Evolutionary conservation across 2,888 invertebrate genomes (phyloP), one percentile per base, ranked within the genome.

Genomic region (Dasypogon diadema): DNA sequence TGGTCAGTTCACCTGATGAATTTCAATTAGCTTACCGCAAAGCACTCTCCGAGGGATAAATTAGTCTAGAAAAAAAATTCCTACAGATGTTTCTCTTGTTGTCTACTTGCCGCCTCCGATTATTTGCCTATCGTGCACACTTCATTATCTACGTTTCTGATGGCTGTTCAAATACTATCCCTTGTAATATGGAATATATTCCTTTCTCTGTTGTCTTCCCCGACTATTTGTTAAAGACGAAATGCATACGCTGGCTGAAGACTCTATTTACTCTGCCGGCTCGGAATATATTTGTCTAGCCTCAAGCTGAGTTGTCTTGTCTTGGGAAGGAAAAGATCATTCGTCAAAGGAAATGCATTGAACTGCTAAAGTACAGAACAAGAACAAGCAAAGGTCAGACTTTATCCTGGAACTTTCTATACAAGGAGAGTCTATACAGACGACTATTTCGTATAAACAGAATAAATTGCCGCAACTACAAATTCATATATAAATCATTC

Each of bases 51-150:
- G n/a, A 42, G 42, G 42, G 8, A 12, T 12, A 42, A 42, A 42
- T 42, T 42, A 56, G 10, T 55, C 55, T 26, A 24, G 34, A 30
- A 30, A 2, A 54, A 54, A 16, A 6, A 16, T 24, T 22, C 56
- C 26, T 22, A 21, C 2, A 56, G 26, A 8, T 56, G 21, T 22
- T 24, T 56, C 12, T 12, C 56, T 56, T 12, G n/a, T 24, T 56
- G 6, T 24, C 24, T 56, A 56, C 4, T 24, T 10, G n/a, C n/a
- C 0, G 12, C n/a, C 16, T 26, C 8, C 16, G 14, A 58, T 30
- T 60, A 60, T 60, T 60, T 60, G 37, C 60, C 18, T 34, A 60
- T 60, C 60, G 60, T 60, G 60, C 10, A 60, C 60, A 37, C 22
- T 37, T 60, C 60, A 60, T 60, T 60, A 60, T n/a, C 37, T 37